Percentiles rank a stretch among this genome's conserved stretches.
Evolutionary conservation across 2,113 vertebrate genomes (phyloP).

Genomic region (crab-eating macaque (Macaca fascicularis)): DNA sequence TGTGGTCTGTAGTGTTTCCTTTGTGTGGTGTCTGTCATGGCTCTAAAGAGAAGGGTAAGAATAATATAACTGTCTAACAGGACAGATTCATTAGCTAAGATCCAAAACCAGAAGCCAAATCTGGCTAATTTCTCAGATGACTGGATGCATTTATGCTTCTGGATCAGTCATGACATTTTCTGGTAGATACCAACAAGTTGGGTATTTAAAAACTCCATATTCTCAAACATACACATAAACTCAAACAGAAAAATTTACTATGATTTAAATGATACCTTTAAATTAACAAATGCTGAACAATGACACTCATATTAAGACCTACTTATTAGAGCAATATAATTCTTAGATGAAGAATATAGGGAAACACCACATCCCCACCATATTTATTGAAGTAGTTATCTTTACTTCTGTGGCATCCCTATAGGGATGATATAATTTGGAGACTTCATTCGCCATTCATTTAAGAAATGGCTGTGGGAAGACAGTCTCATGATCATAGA

Average conservation of each 20-base stretch:
- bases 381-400: not conserved
- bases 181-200: not conserved
- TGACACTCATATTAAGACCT: not conserved
- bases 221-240: not conserved
- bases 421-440: not conserved
- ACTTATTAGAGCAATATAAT: not conserved
- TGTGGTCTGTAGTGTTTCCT: not conserved
- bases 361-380: not conserved
- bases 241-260: not conserved
- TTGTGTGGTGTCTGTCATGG: not conserved
- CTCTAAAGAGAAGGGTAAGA: not conserved
- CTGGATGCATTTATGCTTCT: not conserved
- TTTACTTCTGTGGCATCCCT: not conserved
- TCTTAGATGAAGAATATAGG: not conserved
- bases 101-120: not conserved
- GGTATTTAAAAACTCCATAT: not conserved
- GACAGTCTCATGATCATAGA: not conserved
- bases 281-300: not conserved
- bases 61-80: not conserved
- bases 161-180: not conserved
- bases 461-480: not conserved
- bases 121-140: not conserved
- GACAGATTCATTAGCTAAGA: not conserved
- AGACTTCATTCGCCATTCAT: not conserved
- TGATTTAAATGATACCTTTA: not conserved